Conservation (phyloP, 2,888 invertebrate genomes). For the Synergus gifuensis region DNA sequence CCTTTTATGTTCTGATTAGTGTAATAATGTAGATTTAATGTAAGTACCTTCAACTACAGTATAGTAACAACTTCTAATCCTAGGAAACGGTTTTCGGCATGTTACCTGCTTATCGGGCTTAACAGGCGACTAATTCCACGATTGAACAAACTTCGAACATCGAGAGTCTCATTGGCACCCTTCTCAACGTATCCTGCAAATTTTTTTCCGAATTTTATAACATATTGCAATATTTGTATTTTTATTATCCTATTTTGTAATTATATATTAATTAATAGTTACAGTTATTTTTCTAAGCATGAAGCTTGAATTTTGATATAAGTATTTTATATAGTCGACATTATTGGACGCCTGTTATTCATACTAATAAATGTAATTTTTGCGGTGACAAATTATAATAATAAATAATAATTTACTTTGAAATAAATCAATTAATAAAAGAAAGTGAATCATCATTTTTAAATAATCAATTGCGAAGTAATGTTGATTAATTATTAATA, state of each 20-base stretch:
- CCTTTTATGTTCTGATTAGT: neutral
- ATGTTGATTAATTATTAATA: no score
- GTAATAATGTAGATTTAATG: neutral
- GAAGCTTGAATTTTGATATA: neutral
- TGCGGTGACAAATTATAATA: neutral
- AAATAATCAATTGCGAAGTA: no score
- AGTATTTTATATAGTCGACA: no score
- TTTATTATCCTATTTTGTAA: neutral
- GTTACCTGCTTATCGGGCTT: slow-evolving; percentile 76
- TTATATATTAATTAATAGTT: neutral
- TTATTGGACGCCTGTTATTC: no score
- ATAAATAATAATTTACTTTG: neutral
- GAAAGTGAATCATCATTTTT: no score
- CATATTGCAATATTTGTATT: neutral
- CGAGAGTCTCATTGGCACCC: slow-evolving; percentile 53
- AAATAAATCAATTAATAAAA: neutral
- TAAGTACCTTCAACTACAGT: neutral
- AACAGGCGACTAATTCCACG: slow-evolving; percentile 76
- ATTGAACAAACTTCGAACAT: slow-evolving; percentile 73
- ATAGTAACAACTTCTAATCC: slow-evolving; percentile 61
- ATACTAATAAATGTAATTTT: neutral
- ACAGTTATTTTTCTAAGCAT: no score
- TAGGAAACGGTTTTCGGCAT: slow-evolving; percentile 74
- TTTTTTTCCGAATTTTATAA: slow-evolving; percentile 44
- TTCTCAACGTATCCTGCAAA: slow-evolving; percentile 51